A percentile compares a stretch with the other conserved stretches of the same genome.
These are phyloP conservation scores for Falco punctatus DNA, from an alignment of 2,113 vertebrate species.

Conservation along the genomic window DNA sequence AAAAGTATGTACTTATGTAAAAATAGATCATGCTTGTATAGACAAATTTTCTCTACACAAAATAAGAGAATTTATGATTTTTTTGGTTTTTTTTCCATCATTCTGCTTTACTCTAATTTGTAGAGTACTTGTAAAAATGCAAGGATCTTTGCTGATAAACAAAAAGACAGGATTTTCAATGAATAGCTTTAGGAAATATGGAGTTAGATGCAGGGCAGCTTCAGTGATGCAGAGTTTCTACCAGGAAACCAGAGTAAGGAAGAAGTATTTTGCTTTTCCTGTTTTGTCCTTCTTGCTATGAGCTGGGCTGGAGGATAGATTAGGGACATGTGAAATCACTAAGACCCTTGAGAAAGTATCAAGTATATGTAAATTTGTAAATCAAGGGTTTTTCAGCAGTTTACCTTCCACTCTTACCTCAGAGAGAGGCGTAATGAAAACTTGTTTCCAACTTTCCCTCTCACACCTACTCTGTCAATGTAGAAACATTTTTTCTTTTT, in stretches of 20 bases:
- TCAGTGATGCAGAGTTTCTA: neutral
- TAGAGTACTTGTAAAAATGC: neutral
- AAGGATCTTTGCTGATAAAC: neutral
- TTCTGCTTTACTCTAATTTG: neutral
- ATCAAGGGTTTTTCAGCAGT: neutral
- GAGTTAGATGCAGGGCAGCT: neutral
- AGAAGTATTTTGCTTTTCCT: neutral
- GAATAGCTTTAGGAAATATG: neutral
- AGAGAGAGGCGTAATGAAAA: neutral
- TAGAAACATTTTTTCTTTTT: neutral
- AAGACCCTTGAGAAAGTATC: neutral
- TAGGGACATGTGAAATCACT: neutral
- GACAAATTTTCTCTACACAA: neutral
- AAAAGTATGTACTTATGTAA: neutral
- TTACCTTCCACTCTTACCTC: neutral
- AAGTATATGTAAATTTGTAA: neutral
- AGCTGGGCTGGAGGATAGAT: neutral
- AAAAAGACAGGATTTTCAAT: neutral
- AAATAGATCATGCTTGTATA: neutral
- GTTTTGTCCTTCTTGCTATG: neutral
- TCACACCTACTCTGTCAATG: neutral
- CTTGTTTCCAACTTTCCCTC: neutral
- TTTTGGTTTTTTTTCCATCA: neutral
- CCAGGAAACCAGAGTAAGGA: neutral
- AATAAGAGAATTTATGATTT: neutral